These are phyloP conservation scores for Listronotus oregonensis DNA, from an alignment of 1,140 invertebrate genomes.

Conservation along the genomic window DNA sequence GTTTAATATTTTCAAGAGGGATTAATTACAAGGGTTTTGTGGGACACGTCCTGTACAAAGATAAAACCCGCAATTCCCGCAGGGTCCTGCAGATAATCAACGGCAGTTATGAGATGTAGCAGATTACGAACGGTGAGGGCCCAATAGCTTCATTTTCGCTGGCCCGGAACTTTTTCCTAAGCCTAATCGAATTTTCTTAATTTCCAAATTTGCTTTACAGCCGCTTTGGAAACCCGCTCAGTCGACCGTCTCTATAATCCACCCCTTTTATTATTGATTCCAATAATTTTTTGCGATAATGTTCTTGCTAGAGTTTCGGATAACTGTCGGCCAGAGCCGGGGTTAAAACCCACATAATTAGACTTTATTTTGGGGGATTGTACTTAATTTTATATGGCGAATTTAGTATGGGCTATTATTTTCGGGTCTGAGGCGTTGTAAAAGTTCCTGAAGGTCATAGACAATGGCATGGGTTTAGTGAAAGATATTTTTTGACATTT, in stretches of 20 bases:
- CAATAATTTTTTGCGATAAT: background rate
- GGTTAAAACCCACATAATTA: no score
- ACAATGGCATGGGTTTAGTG: no score
- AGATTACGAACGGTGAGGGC: background rate
- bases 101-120: slow-evolving; percentile 11
- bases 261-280: slow-evolving; percentile 14
- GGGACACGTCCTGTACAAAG: background rate
- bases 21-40: background rate
- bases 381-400: no score
- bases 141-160: slow-evolving; percentile 9
- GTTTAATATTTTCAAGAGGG: background rate
- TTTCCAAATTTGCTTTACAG: slow-evolving; percentile 13
- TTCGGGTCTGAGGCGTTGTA: no score
- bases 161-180: slow-evolving; percentile 10
- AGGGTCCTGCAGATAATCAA: no score
- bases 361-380: no score
- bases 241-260: slow-evolving; percentile 3
- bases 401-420: no score
- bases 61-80: no score
- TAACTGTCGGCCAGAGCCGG: no score
- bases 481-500: no score
- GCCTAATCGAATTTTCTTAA: slow-evolving; percentile 20
- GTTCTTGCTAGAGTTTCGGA: background rate
- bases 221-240: background rate
- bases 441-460: no score